These are phyloP conservation scores for Diplazon laetatorius DNA, from an alignment of 2,888 invertebrate genomes.

Conservation along the genomic window DNA sequence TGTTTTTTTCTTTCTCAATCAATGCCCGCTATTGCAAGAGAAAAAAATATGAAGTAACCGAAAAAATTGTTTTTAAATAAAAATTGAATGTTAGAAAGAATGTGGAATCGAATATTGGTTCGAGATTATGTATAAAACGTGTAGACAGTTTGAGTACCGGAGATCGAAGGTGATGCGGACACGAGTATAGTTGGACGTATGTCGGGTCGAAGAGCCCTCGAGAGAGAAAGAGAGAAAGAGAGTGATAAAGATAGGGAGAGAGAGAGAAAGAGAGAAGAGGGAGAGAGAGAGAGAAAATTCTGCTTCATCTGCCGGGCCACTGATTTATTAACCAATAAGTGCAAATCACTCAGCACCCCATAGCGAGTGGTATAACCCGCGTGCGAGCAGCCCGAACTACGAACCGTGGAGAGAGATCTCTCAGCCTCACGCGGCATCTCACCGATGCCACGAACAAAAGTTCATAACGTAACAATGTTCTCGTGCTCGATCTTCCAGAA, in stretches of 20 bases:
- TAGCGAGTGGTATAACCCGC: conserved; percentile 59
- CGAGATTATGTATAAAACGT: not conserved
- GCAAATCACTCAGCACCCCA: conserved; percentile 76
- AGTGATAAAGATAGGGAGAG: too few relatives aligned
- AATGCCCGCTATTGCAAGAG: too few relatives aligned
- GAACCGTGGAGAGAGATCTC: conserved; percentile 69
- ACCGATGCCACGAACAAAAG: conserved; percentile 43
- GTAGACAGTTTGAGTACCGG: conserved; percentile 1
- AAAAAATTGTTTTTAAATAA: too few relatives aligned
- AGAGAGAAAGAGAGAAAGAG: too few relatives aligned
- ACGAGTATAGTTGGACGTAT: not conserved
- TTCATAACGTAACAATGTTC: conserved; percentile 74
- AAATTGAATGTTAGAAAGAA: too few relatives aligned
- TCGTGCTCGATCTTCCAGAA: conserved; percentile 73
- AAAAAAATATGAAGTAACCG: too few relatives aligned
- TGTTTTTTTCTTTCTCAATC: too few relatives aligned
- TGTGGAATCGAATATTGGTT: too few relatives aligned
- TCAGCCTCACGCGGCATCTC: conserved; percentile 21
- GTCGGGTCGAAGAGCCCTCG: not conserved
- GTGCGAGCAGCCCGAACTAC: conserved; percentile 61
- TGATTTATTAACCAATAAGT: conserved; percentile 80
- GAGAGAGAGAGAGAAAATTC: conserved; percentile 3
- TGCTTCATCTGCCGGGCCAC: conserved; percentile 59
- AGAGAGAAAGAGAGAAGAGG: too few relatives aligned
- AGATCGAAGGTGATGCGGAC: not conserved